Conservation (phyloP, 2,113 vertebrate genomes). For the Eubucco bourcierii region DNA sequence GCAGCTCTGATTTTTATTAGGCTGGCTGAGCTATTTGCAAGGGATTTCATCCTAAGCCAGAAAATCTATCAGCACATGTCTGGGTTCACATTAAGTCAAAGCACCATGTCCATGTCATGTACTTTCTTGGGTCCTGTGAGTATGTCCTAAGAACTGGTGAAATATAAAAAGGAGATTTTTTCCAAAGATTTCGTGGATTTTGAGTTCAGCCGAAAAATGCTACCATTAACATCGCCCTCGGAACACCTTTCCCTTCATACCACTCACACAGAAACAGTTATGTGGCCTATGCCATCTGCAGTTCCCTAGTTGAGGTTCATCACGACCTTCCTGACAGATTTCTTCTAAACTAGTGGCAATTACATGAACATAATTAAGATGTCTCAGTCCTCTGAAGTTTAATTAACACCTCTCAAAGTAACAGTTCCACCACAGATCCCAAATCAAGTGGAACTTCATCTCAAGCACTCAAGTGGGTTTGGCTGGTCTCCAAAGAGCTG, state of each 20-base stretch:
- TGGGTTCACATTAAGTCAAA: background rate
- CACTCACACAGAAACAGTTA: background rate
- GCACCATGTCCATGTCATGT: background rate
- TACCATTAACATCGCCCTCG: background rate
- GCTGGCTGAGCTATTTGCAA: background rate
- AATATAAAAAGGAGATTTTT: background rate
- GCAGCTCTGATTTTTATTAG: conserved; percentile 21
- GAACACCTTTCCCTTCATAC: background rate
- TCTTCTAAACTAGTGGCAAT: background rate
- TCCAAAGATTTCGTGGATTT: background rate
- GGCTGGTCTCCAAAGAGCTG: background rate
- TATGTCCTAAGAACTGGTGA: background rate
- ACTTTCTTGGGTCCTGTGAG: background rate
- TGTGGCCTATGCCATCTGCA: background rate
- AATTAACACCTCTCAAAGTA: background rate
- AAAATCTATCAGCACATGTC: background rate
- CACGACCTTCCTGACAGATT: background rate
- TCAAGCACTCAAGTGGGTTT: background rate
- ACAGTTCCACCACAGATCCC: background rate
- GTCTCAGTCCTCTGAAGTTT: background rate
- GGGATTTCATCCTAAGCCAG: background rate
- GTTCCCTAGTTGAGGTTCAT: background rate
- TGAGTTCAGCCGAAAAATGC: background rate
- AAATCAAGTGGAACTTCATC: background rate
- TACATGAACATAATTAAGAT: background rate